These are phyloP conservation scores for Aphodius granarius DNA, from an alignment of 2,888 invertebrate genomes.

Conservation along the genomic window DNA sequence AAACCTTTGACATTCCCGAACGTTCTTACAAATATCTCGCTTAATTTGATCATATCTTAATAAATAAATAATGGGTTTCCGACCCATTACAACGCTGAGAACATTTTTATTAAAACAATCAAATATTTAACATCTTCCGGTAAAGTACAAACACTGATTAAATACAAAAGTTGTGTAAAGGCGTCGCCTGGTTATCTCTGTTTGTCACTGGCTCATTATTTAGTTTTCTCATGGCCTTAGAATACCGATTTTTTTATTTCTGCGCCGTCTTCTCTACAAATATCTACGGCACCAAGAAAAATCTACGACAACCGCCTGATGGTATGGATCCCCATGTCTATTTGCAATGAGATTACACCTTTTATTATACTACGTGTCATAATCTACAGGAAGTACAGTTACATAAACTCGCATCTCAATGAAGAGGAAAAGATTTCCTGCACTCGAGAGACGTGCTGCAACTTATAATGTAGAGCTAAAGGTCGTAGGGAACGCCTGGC, in stretches of 20 bases:
- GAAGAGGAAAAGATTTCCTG: neutral
- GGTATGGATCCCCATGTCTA: neutral
- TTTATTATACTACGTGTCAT: neutral
- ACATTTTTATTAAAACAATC: neutral
- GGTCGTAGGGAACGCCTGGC: slow-evolving; percentile 2
- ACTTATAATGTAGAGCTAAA: slow-evolving; percentile 2
- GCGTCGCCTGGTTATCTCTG: neutral
- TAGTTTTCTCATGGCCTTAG: slow-evolving; percentile 11
- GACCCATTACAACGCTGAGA: no score
- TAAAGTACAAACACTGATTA: neutral
- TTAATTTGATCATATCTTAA: no score
- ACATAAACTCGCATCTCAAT: neutral
- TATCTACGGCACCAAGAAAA: neutral
- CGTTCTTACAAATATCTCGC: no score
- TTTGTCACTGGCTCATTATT: neutral
- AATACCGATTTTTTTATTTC: neutral
- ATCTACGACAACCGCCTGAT: neutral
- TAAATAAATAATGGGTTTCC: no score
- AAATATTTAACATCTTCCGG: neutral
- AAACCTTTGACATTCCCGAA: no score
- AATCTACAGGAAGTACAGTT: neutral
- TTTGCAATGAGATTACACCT: neutral
- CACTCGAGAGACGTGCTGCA: neutral
- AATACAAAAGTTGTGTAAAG: neutral
- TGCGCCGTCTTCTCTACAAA: neutral